A percentile compares a stretch with the other conserved stretches of the same genome.
Evolutionary conservation across 1,140 invertebrate species (phyloP).

Genomic region (Euura lappo): DNA sequence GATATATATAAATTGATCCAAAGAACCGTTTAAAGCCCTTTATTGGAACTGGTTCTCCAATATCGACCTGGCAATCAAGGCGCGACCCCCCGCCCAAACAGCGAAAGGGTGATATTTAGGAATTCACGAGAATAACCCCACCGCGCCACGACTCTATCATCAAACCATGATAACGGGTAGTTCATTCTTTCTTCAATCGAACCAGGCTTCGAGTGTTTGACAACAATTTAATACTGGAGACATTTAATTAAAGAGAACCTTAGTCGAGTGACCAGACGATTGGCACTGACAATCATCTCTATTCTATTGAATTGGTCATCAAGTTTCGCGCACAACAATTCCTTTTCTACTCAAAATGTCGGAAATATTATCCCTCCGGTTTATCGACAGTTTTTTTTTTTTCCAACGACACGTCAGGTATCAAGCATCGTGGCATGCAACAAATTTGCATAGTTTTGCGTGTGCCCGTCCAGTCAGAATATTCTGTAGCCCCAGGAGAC

Average conservation of each 20-base stretch:
- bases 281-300: no score
- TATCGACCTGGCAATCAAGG: background rate
- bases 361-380: no score
- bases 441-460: conserved; percentile 3
- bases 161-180: background rate
- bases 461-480: background rate
- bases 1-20: background rate
- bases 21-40: background rate
- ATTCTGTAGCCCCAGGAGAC: background rate
- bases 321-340: no score
- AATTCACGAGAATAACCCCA: no score
- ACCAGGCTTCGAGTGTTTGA: background rate
- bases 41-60: background rate
- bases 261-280: no score
- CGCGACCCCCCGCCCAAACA: no score
- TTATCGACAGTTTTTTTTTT: no score
- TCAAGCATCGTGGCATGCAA: background rate
- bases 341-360: no score
- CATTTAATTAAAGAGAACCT: background rate
- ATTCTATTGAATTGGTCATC: no score
- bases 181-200: background rate
- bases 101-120: no score
- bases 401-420: no score
- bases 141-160: no score
- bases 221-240: background rate